phyloP scores from a whole-genome alignment of 2,113 vertebrate species.

The Nyctereutes procyonoides region DNA sequence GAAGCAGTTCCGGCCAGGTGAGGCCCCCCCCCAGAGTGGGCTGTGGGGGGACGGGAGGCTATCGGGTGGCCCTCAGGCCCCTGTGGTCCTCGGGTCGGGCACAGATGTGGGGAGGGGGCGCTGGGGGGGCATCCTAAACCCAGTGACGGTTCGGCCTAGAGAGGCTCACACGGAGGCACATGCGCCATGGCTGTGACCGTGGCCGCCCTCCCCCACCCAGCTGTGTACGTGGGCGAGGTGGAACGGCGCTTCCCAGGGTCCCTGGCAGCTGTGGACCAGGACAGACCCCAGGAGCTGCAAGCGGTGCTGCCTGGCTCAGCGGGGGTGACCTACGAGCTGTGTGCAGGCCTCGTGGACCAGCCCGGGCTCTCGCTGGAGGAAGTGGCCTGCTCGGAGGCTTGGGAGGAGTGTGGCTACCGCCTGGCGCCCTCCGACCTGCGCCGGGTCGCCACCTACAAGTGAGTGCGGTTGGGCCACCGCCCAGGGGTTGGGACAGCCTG shows the following conservation, averaged over 20 bases:
- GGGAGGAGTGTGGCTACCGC: conserved; percentile 96
- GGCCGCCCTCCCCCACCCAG: conserved; percentile 75
- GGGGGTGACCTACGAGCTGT: conserved; percentile 95
- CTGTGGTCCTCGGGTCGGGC: neutral
- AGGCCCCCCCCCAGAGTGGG: fast-evolving
- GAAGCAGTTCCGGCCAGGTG: conserved; percentile 79
- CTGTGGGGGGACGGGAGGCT: neutral
- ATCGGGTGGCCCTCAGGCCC: neutral
- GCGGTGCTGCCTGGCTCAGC: conserved; percentile 86
- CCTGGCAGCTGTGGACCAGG: conserved; percentile 80
- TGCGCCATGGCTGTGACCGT: too few species aligned
- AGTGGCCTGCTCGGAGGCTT: conserved; percentile 92
- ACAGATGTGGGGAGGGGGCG: neutral
- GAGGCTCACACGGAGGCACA: fast-evolving
- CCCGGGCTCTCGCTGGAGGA: conserved; percentile 93
- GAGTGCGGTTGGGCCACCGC: neutral
- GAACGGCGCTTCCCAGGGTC: conserved; percentile 86
- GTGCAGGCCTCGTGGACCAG: conserved; percentile 95
- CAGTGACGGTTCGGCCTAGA: neutral
- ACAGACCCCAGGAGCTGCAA: conserved; percentile 63
- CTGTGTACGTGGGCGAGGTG: conserved; percentile 94
- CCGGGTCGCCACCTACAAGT: conserved; percentile 94
- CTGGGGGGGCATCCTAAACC: neutral
- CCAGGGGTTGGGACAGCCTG: fast-evolving
- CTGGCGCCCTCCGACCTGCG: conserved; percentile 87